Evolutionary conservation across 2,113 vertebrate genomes (phyloP), one percentile per base, ranked within the genome.

Genomic region (Amphiprion percula): DNA sequence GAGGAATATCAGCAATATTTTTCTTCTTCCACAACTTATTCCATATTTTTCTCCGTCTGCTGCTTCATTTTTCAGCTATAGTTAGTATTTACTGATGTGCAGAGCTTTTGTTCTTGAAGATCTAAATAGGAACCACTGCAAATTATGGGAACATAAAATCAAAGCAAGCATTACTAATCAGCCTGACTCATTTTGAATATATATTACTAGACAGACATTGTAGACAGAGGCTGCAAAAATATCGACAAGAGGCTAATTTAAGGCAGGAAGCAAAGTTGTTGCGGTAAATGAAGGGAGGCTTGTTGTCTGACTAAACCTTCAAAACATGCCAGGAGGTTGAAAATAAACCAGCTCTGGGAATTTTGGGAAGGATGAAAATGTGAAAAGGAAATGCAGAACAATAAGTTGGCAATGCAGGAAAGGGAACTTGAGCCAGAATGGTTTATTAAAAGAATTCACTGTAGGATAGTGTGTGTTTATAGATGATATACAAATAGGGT

Each of bases 371-470:
- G 77, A 78, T 74, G 83, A 59, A 82, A 82, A 83, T 74, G 49
- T 72, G 66, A 74, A 87, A 88, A 87, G 90, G 90, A 92, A 92
- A 86, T 60, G 11, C 33, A 75, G 62, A 82, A 91, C 89, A 90
- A 93, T 90, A 87, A 71, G 63, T 54, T 53, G 30, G 70, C 61
- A 62, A 39, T 44, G 53, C 67, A 55, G 81, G 88, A 83, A 90
- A 74, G 62, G 90, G 80, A 89, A 87, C 50, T 74, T 3, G 41
- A 80, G 86, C 63, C 46, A 33, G 9, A 2, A 0, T 2, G 60
- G 80, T 90, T 87, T 91, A 91, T 92, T 88, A 85, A 92, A 92
- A 91, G 74, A 89, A 82, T 56, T 58, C 76, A 59, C 78, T 39
- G n/a, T 44, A 70, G 68, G 65, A 16, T 83, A 19, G 50, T 59